These are phyloP conservation scores for Orchesellides sinensis DNA, from an alignment of 2,888 invertebrate species.

Conservation along the genomic window DNA sequence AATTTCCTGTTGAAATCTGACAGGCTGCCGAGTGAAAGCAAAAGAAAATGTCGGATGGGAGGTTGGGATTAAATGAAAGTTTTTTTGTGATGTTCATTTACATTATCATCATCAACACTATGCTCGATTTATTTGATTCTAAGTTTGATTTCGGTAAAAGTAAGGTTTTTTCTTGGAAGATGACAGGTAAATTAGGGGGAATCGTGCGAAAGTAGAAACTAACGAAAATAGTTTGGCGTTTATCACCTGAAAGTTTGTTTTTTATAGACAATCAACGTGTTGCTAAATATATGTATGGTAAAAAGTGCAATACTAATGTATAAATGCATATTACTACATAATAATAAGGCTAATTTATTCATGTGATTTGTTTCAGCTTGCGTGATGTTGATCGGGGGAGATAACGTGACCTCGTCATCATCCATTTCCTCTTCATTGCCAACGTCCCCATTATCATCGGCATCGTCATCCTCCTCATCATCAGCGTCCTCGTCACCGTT, in stretches of 20 bases:
- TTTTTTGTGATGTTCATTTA: conserved; percentile 5
- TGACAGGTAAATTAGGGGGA: no score
- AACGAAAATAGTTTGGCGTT: no score
- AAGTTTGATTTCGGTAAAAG: not conserved
- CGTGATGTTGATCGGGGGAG: conserved; percentile 70
- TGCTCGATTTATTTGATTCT: not conserved
- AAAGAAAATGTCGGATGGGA: not conserved
- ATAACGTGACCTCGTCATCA: conserved; percentile 68
- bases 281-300: no score
- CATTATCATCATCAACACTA: not conserved
- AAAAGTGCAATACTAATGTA: no score
- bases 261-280: no score
- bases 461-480: conserved; percentile 35
- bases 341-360: not conserved
- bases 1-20: conserved; percentile 1
- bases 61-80: not conserved
- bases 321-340: not conserved
- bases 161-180: not conserved
- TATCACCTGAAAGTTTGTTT: no score
- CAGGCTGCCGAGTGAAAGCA: not conserved
- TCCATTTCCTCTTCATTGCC: conserved; percentile 27
- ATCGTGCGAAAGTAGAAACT: no score
- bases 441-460: conserved; percentile 8
- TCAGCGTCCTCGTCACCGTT: not conserved
- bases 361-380: conserved; percentile 67